These are phyloP conservation scores for Balaeniceps rex DNA, from an alignment of 2,113 vertebrate species.

Conservation along the genomic window DNA sequence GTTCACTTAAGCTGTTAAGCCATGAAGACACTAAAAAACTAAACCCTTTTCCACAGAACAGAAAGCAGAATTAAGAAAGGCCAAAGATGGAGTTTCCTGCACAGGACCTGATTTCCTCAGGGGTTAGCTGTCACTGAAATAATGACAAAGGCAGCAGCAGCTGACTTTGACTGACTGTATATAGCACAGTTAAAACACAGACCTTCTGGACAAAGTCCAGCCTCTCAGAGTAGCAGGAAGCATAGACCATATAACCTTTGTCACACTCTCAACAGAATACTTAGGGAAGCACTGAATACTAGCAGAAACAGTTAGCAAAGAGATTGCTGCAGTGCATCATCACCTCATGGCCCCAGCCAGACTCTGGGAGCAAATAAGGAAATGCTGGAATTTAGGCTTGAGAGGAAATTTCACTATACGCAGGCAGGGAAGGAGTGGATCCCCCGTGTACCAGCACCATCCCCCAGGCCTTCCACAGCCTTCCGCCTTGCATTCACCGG, in stretches of 20 bases:
- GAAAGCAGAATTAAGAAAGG: neutral
- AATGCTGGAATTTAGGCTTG: neutral
- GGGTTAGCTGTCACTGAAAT: neutral
- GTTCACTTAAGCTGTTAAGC: neutral
- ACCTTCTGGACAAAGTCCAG: neutral
- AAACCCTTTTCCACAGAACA: neutral
- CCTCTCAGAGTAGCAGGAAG: neutral
- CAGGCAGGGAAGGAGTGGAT: neutral
- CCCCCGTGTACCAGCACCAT: neutral
- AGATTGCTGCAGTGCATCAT: neutral
- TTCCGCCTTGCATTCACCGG: neutral
- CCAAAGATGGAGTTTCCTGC: neutral
- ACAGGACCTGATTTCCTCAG: neutral
- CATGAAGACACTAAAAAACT: neutral
- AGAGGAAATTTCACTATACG: neutral
- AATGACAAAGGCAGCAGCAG: neutral
- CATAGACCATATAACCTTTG: rapidly evolving
- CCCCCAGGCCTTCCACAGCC: neutral
- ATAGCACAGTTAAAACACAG: neutral
- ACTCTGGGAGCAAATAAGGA: neutral
- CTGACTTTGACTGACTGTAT: neutral
- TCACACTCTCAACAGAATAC: no score
- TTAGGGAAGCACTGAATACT: neutral
- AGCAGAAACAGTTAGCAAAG: neutral
- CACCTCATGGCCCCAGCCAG: neutral